A percentile compares a stretch with the other conserved stretches of the same genome.
phyloP scores from a whole-genome alignment of 2,113 vertebrate species.

The Anoura caudifer region DNA sequence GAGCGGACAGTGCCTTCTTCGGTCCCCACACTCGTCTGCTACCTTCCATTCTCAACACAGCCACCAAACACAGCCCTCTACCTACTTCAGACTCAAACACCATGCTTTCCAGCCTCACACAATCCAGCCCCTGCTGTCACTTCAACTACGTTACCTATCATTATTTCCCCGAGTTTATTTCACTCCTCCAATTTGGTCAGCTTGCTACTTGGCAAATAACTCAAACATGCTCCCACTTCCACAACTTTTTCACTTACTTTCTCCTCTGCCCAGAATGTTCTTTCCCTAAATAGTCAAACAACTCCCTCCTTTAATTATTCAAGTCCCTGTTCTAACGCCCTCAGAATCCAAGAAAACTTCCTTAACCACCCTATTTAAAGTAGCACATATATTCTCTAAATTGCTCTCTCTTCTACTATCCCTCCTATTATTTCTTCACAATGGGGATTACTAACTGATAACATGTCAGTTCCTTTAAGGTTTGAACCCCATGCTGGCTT shows the following conservation, averaged over 20 bases:
- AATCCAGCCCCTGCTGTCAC: not conserved
- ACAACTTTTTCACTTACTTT: not conserved
- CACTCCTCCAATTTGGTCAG: not conserved
- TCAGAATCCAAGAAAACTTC: not conserved
- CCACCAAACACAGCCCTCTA: not conserved
- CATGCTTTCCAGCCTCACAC: not conserved
- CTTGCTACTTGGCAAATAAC: not conserved
- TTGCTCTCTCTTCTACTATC: not conserved
- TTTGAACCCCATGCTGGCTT: not conserved
- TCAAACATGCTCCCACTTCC: not conserved
- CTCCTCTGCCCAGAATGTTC: not conserved
- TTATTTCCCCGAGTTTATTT: not conserved
- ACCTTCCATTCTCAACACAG: not conserved
- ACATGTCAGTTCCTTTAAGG: not conserved
- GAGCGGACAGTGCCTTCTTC: not conserved
- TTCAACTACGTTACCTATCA: not conserved
- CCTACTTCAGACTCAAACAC: not conserved
- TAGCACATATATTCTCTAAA: not conserved
- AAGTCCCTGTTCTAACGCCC: not conserved
- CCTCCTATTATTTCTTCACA: not conserved
- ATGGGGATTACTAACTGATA: not conserved
- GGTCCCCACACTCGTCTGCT: not conserved
- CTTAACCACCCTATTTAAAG: not conserved
- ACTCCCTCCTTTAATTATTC: not conserved
- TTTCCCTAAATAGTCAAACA: not conserved